Evolutionary conservation across 2,888 invertebrate species (phyloP).

Genomic region (Tetragonula carbonaria): DNA sequence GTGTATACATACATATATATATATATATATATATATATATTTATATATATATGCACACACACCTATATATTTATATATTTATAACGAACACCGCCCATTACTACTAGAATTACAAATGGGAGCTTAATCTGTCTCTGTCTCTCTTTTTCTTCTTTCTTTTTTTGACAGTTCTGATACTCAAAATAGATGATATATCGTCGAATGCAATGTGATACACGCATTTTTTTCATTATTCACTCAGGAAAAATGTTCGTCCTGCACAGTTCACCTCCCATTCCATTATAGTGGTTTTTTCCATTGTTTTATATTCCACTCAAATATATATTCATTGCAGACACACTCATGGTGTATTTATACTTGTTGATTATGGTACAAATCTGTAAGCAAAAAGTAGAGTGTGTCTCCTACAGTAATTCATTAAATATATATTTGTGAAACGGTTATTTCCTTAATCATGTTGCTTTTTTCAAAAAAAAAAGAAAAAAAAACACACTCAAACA

Average conservation of each 20-base stretch:
- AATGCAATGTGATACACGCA: slow-evolving; percentile 78
- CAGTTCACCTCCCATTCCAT: slow-evolving; percentile 78
- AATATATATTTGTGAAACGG: slow-evolving; percentile 19
- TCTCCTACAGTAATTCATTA: slow-evolving; percentile 59
- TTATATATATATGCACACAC: slow-evolving; percentile 73
- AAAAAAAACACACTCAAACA: background rate
- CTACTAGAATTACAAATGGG: slow-evolving; percentile 84
- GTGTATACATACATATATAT: slow-evolving; percentile 81
- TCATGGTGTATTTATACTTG: slow-evolving; percentile 79
- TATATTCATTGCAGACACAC: slow-evolving; percentile 76
- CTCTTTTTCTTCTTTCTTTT: slow-evolving; percentile 64
- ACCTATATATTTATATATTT: slow-evolving; percentile 81
- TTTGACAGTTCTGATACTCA: slow-evolving; percentile 77
- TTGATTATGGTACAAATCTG: slow-evolving; percentile 82
- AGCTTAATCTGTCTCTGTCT: slow-evolving; percentile 66
- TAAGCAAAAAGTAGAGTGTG: slow-evolving; percentile 73
- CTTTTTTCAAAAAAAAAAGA: background rate
- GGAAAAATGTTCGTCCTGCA: slow-evolving; percentile 78
- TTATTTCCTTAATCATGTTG: slow-evolving; percentile 1
- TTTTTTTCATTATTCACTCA: slow-evolving; percentile 74
- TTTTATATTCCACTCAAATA: slow-evolving; percentile 76
- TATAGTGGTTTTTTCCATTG: slow-evolving; percentile 75
- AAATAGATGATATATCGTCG: slow-evolving; percentile 81
- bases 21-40: slow-evolving; percentile 79
- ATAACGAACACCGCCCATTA: slow-evolving; percentile 84